Evolutionary conservation across 1,140 invertebrate genomes (phyloP), one percentile per base, ranked within the genome.

Genomic region (Aphelinus atriplicis): DNA sequence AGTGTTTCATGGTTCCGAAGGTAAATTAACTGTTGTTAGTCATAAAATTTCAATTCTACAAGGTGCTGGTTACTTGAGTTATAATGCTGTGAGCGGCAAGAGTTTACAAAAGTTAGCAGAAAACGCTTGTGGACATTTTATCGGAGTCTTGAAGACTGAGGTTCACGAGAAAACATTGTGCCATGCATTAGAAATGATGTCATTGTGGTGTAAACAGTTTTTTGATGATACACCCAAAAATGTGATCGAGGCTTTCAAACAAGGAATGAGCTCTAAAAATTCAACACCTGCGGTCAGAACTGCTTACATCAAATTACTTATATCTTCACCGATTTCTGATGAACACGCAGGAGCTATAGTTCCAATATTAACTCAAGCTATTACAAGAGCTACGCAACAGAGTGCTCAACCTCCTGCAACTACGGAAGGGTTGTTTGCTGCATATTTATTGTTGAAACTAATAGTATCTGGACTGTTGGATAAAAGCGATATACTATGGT

Each of bases 91-190:
- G 9, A 84, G 88, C 26, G 91, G 90, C 2, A 89, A 88, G 4
- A 89, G 91, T 65, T 82, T 91, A 0, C 86, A 90, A 75, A 85
- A 88, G 75, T 85, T 97, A 69, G 91, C 92, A 64, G 85, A 90
- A 65, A 89, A 87, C 48, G 92, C 92, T 3, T 88, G 91, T 1
- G 89, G 92, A 55, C 89, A 93, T 73, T 94, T 96, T 81, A 89
- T 94, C 10, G 94, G 94, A 82, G 91, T 96, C 43, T 88, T 98
- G 43, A 94, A 97, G 82, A 91, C 90, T 51, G 97, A 99, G 90
- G 94, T 95, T 65, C 96, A 98, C 86, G 97, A 98, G 87, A 96
- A 95, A 80, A 97, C 95, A 2, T 85, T 98, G 46, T 91, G 95
- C 75, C 92, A 93, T 79, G 92, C 94, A 3, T 87, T 98, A 5